phyloP scores from a whole-genome alignment of 1,140 invertebrate genomes.

The Drosophila biarmipes region DNA sequence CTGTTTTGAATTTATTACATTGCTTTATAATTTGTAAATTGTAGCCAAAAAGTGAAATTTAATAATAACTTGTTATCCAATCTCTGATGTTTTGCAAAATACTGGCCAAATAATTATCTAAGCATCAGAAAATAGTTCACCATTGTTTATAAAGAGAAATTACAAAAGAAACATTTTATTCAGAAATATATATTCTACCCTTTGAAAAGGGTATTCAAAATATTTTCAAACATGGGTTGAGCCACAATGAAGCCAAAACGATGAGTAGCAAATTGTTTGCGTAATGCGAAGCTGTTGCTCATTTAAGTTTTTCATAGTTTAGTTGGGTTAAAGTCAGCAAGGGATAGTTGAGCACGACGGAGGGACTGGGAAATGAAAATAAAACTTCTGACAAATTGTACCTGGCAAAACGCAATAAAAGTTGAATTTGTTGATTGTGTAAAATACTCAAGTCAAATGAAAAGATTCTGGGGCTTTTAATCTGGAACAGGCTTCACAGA shows the following conservation, averaged over 20 bases:
- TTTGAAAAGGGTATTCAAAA: neutral
- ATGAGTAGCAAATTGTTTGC: slow-evolving; percentile 39
- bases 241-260: slow-evolving; percentile 16
- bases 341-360: slow-evolving; percentile 12
- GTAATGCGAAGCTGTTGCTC: slow-evolving; percentile 31
- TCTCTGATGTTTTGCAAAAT: too few species aligned
- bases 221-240: neutral
- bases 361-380: slow-evolving; percentile 11
- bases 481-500: neutral
- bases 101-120: too few species aligned
- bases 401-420: slow-evolving; percentile 27
- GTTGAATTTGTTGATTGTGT: slow-evolving; percentile 25
- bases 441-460: slow-evolving; percentile 6
- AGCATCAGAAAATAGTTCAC: too few species aligned
- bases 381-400: slow-evolving; percentile 34
- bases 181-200: too few species aligned
- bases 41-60: too few species aligned
- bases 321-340: slow-evolving; percentile 13
- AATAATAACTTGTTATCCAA: too few species aligned
- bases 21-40: too few species aligned
- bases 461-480: slow-evolving; percentile 10
- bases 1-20: neutral
- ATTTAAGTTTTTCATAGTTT: slow-evolving; percentile 34
- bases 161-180: too few species aligned
- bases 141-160: too few species aligned